Base-by-base conservation (phyloP, 2,888 invertebrate species). In the Pseudolycoriella hygida region DNA sequence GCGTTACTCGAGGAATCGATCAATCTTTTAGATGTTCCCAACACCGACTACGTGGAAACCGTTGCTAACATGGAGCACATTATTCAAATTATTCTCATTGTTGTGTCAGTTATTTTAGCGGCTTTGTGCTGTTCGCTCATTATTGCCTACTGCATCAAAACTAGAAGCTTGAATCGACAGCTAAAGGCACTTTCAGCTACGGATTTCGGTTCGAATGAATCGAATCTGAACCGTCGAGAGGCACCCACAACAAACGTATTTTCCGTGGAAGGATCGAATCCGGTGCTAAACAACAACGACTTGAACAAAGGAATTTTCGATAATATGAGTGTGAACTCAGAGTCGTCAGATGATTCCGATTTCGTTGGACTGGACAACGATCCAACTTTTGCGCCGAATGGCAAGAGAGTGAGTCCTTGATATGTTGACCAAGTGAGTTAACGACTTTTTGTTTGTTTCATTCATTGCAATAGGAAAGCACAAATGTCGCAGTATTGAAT, bases 201-300 rank as follows among this genome's bases (percentile, higher is more conserved):
- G 1, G 73, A 73, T 53, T 78, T 76, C 59, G 77, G 75, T 1
- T 79, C 79, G 0, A 2, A 60, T 74, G 49, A 76, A 75, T 62
- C 69, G 71, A 53, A 61, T 61, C 12, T 73, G 67, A 53, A 63
- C 62, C 41, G 64, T 58, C 55, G 58, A 20, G 64, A 69, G 1
- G 70, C 71, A 2, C 82, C 82, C 8, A 77, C 74, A 34, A 79
- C 80, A 42, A 83, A 83, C 64, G 72, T 73, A 51, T 76, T 77
- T 61, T 75, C 80, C 1, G 61, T 71, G 2, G 77, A 78, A 56
- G 80, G 80, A 15, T 76, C 80, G 42, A 80, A 80, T 64, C 80
- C 80, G 2, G 72, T 80, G 18, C 78, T 74, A 68, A 76, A 74
- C 53, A 71, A 71, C 48, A 50, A 41, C 17, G 45, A 47, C n/a